Conservation (phyloP, 2,797 vertebrate species). For the Eutrigla gurnardus region DNA sequence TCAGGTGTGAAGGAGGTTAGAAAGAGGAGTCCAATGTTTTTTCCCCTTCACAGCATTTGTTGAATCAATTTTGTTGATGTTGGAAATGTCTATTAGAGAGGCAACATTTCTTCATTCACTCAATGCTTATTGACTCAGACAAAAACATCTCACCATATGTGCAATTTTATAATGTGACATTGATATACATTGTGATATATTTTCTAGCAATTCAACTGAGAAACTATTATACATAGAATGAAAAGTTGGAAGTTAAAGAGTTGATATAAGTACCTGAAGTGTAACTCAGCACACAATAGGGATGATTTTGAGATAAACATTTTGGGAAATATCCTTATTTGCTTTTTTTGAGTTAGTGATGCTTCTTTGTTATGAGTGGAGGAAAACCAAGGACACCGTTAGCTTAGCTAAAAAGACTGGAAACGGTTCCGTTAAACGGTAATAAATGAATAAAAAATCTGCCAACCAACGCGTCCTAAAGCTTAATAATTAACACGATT, state of each 20-base stretch:
- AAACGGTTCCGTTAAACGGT: not conserved
- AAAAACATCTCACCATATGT: not conserved
- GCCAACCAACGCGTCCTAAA: not conserved
- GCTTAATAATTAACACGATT: not conserved
- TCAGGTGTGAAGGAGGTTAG: not conserved
- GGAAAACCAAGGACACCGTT: no score
- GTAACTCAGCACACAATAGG: not conserved
- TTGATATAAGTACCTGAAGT: not conserved
- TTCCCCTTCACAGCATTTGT: conserved; percentile 2
- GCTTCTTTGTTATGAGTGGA: not conserved
- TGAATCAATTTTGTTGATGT: not conserved
- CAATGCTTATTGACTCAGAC: not conserved
- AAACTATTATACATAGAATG: not conserved
- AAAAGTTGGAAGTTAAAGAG: not conserved
- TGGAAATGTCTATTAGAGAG: not conserved
- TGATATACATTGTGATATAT: not conserved
- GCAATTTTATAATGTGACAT: not conserved
- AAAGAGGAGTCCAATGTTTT: not conserved
- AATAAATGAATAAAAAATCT: not conserved
- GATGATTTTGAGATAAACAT: not conserved
- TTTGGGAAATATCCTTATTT: not conserved
- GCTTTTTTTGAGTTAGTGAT: not conserved
- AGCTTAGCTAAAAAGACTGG: no score
- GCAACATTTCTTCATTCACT: not conserved
- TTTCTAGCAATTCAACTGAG: not conserved